Percentiles rank a stretch among this genome's conserved stretches.
Evolutionary conservation across 2,113 vertebrate species (phyloP).

Genomic region (Cephalopholis sonnerati): DNA sequence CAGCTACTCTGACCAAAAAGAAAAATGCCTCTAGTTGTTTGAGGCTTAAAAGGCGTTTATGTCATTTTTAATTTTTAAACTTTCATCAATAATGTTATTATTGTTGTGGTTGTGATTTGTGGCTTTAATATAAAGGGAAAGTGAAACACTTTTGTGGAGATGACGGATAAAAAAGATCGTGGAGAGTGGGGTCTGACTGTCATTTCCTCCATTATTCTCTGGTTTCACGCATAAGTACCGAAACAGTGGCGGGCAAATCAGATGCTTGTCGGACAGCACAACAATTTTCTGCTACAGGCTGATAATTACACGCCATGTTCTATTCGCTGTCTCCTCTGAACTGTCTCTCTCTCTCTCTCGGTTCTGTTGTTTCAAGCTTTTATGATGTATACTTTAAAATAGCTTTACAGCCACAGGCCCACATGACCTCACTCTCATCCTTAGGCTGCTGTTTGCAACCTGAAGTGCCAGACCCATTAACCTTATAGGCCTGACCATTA

Average conservation of each 20-base stretch:
- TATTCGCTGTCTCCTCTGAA: background rate
- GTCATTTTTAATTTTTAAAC: too few relatives aligned
- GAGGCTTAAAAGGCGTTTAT: background rate
- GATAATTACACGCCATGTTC: conserved; percentile 59
- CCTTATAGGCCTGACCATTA: background rate
- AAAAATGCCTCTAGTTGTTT: background rate
- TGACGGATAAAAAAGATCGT: background rate
- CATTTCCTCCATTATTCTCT: conserved; percentile 59
- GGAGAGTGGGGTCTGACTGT: background rate
- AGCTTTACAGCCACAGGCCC: background rate
- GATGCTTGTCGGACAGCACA: conserved; percentile 63
- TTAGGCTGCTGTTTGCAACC: background rate
- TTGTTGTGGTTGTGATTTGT: too few relatives aligned
- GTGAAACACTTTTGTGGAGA: background rate
- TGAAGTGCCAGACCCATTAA: background rate
- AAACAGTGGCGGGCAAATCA: conserved; percentile 71
- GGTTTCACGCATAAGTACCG: conserved; percentile 73
- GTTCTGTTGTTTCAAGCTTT: background rate
- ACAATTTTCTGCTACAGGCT: conserved; percentile 64
- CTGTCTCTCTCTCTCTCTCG: background rate
- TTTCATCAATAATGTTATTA: too few relatives aligned
- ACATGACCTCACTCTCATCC: background rate
- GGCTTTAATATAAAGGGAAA: too few relatives aligned
- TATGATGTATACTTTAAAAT: background rate
- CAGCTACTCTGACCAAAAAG: background rate